Percentiles rank a stretch among this genome's conserved stretches.
Conservation (phyloP, 2,797 vertebrate genomes). For the Echeneis naucrates region DNA sequence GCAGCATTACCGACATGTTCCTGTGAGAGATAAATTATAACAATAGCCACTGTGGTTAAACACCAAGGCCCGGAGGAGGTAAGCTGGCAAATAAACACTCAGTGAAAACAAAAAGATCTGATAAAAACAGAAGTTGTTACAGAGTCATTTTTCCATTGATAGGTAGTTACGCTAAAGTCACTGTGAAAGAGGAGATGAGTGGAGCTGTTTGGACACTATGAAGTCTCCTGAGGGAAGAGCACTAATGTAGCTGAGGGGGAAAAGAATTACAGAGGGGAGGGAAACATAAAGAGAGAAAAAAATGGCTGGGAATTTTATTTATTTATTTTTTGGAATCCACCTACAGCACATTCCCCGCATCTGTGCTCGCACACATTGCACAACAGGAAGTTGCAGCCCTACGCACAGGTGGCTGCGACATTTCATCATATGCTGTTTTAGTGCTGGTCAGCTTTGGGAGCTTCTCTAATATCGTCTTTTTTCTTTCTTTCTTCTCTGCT, state of each 20-base stretch:
- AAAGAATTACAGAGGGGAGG: background rate
- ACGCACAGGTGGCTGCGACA: constrained; percentile 31
- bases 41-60: constrained; percentile 36
- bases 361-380: constrained; percentile 26
- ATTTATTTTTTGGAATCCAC: constrained; percentile 37
- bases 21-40: constrained; percentile 54
- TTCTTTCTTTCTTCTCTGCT: constrained; percentile 35
- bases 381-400: constrained; percentile 66
- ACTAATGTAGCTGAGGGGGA: constrained; percentile 3
- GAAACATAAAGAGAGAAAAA: constrained; percentile 1
- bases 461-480: constrained; percentile 49
- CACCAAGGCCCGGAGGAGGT: constrained; percentile 33
- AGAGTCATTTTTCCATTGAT: constrained; percentile 49
- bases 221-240: constrained; percentile 28
- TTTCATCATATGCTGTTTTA: constrained; percentile 47
- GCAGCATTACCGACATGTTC: constrained; percentile 59
- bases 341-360: constrained; percentile 37
- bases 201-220: constrained; percentile 21
- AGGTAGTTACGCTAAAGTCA: constrained; percentile 41
- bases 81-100: constrained; percentile 39
- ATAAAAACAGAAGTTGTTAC: constrained; percentile 25
- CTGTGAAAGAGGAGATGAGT: constrained; percentile 34
- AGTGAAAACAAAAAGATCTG: constrained; percentile 28
- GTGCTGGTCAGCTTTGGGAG: constrained; percentile 22
- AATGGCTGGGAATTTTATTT: constrained; percentile 1